Conservation (phyloP, 1,140 invertebrate genomes). For the Cydia amplana region DNA sequence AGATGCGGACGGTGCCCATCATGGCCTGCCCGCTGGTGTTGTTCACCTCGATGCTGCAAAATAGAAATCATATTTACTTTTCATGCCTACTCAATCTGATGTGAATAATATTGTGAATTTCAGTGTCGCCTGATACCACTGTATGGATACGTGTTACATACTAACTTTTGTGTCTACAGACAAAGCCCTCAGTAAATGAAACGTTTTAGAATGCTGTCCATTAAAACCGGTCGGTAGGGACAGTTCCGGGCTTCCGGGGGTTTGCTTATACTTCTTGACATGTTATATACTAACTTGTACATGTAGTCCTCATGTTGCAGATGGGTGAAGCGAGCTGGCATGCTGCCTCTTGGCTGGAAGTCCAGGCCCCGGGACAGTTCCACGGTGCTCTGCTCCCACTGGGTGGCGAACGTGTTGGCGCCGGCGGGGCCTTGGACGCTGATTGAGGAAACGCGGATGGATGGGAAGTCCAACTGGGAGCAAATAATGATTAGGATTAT, state of each 20-base stretch:
- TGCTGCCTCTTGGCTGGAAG: conserved; percentile 85
- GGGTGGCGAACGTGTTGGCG: conserved; percentile 82
- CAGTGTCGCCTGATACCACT: too few relatives aligned
- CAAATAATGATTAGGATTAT: neutral
- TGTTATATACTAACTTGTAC: conserved; percentile 69
- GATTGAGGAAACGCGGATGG: conserved; percentile 81
- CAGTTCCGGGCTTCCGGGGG: too few relatives aligned
- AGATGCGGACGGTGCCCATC: conserved; percentile 88
- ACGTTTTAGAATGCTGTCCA: conserved; percentile 83
- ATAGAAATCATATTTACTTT: conserved; percentile 31
- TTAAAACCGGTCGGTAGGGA: too few relatives aligned
- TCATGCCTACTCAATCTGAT: too few relatives aligned
- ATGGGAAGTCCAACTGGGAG: conserved; percentile 82
- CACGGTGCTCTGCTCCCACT: conserved; percentile 88
- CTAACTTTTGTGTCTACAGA: conserved; percentile 79
- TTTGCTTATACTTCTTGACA: neutral
- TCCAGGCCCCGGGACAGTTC: conserved; percentile 88
- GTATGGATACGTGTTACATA: conserved; percentile 13
- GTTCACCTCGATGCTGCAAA: conserved; percentile 81
- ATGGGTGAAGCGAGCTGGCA: conserved; percentile 86
- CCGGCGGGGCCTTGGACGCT: conserved; percentile 76
- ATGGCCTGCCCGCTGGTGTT: conserved; percentile 79
- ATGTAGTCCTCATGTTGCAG: conserved; percentile 86
- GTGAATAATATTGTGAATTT: too few relatives aligned
- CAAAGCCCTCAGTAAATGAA: conserved; percentile 86